Conservation (phyloP, 2,113 vertebrate genomes). For the Megaceryle maxima region DNA sequence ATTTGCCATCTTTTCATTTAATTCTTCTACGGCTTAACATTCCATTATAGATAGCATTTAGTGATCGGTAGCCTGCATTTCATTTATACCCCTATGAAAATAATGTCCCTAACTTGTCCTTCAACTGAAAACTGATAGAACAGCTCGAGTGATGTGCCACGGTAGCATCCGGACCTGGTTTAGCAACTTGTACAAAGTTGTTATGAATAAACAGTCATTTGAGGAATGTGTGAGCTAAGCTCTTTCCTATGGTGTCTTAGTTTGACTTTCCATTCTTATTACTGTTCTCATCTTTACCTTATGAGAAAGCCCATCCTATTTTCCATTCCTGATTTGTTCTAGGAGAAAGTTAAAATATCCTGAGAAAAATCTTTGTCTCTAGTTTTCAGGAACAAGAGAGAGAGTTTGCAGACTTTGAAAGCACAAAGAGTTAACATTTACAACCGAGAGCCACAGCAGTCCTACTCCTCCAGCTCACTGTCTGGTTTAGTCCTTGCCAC, state of each 20-base stretch:
- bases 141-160: not conserved
- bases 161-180: not conserved
- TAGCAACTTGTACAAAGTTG: not conserved
- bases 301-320: not conserved
- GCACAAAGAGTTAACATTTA: not conserved
- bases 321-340: not conserved
- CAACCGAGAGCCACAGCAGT: not conserved
- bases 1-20: not conserved
- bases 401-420: not conserved
- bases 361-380: not conserved
- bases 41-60: not conserved
- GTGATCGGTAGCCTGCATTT: not conserved
- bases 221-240: not conserved
- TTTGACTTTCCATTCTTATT: not conserved
- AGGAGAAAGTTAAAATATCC: not conserved
- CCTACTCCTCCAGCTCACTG: fast-evolving
- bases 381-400: not conserved
- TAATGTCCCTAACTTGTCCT: not conserved
- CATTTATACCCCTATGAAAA: not conserved
- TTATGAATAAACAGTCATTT: not conserved
- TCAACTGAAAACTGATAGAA: not conserved
- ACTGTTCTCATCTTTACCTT: not conserved
- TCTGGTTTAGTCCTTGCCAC: not conserved
- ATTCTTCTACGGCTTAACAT: not conserved
- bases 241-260: not conserved